Percentiles rank a stretch among this genome's conserved stretches.
These are phyloP conservation scores for Chroicocephalus ridibundus DNA, from an alignment of 2,113 vertebrate genomes.

Conservation along the genomic window DNA sequence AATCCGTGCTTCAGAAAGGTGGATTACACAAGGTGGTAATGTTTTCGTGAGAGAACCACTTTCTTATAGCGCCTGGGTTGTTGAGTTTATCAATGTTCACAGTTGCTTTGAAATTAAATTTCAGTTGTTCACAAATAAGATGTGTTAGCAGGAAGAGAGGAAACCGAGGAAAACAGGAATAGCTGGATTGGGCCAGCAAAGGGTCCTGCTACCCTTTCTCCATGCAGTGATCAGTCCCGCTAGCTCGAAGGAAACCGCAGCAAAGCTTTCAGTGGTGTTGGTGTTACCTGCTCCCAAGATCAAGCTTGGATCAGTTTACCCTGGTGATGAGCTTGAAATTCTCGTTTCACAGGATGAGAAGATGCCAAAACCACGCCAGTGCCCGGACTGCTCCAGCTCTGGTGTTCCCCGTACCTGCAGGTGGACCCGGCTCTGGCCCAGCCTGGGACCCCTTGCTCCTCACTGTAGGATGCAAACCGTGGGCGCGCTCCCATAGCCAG, in stretches of 20 bases:
- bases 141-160: background rate
- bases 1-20: background rate
- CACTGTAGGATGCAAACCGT: rapidly evolving
- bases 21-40: background rate
- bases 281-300: background rate
- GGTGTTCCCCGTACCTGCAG: background rate
- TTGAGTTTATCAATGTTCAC: background rate
- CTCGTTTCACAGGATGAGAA: background rate
- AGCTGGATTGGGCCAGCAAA: background rate
- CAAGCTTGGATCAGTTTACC: background rate
- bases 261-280: background rate
- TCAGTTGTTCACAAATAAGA: background rate
- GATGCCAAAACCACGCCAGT: background rate
- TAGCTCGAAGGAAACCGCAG: background rate
- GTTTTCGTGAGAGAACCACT: background rate
- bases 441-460: background rate
- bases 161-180: background rate
- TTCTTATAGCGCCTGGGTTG: background rate
- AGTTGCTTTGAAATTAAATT: background rate
- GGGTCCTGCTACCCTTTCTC: background rate
- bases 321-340: background rate
- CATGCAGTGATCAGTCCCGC: rapidly evolving
- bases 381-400: background rate
- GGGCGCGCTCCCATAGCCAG: rapidly evolving
- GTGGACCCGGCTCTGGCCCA: background rate